A percentile compares a stretch with the other conserved stretches of the same genome.
These are phyloP conservation scores for Diabrotica undecimpunctata DNA, from an alignment of 1,140 invertebrate genomes.

Conservation along the genomic window DNA sequence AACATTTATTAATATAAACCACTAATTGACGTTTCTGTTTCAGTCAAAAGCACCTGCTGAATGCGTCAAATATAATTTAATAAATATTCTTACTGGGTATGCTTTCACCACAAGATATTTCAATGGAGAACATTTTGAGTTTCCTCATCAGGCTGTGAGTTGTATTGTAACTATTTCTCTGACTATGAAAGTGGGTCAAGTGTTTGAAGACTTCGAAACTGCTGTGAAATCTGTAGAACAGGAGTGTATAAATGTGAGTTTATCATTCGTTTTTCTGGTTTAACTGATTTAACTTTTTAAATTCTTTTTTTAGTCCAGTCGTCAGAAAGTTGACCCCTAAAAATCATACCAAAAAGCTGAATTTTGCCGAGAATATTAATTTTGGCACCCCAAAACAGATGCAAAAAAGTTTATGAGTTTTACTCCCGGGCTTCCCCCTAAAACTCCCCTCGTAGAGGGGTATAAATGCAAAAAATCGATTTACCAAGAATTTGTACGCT, in stretches of 20 bases:
- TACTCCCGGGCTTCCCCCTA: no score
- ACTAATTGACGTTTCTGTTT: constrained; percentile 45
- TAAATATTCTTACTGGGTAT: constrained; percentile 68
- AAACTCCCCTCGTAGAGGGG: no score
- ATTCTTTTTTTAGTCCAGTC: no score
- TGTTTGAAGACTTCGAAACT: constrained; percentile 57
- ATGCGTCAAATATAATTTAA: constrained; percentile 64
- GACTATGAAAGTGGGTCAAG: constrained; percentile 57
- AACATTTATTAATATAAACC: no score
- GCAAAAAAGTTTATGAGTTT: no score
- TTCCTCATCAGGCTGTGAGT: constrained; percentile 54
- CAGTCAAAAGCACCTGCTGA: constrained; percentile 60
- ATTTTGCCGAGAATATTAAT: no score
- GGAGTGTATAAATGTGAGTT: constrained; percentile 54
- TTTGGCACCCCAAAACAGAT: no score
- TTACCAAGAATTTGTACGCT: no score
- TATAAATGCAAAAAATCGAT: no score
- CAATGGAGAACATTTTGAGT: constrained; percentile 65
- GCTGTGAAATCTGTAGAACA: constrained; percentile 61
- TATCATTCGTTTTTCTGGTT: constrained; percentile 26
- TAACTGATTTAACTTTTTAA: no score
- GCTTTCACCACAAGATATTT: constrained; percentile 62
- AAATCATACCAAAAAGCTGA: no score
- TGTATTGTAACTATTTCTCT: constrained; percentile 58
- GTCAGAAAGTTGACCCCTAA: no score